phyloP scores from a whole-genome alignment of 2,797 vertebrate species.

The Nannoperca obscura region DNA sequence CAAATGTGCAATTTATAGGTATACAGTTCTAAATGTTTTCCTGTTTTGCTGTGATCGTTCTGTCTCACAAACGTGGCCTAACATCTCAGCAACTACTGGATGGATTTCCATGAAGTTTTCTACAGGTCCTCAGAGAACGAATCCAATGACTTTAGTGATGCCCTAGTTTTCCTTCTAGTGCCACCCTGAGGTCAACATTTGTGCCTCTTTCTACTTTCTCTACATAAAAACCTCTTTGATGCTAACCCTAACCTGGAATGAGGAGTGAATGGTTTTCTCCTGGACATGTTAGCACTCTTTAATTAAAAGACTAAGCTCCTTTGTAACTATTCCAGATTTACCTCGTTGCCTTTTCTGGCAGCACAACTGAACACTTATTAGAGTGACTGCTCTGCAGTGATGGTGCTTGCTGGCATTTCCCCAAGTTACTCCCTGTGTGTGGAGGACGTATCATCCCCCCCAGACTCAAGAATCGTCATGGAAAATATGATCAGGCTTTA shows the following conservation, averaged over 20 bases:
- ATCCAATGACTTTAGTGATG: neutral
- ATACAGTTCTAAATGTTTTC: neutral
- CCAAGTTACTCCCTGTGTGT: constrained; percentile 33
- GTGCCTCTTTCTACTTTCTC: neutral
- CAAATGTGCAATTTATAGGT: neutral
- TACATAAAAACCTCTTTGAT: neutral
- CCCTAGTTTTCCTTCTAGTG: neutral
- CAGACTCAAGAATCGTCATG: constrained; percentile 50
- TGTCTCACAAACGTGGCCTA: neutral
- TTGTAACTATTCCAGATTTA: constrained; percentile 13
- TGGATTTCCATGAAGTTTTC: neutral
- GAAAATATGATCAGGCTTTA: constrained; percentile 64
- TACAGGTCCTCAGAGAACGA: neutral
- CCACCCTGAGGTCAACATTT: neutral
- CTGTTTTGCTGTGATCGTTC: neutral
- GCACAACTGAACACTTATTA: neutral
- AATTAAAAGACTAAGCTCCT: constrained; percentile 1
- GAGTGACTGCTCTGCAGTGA: constrained; percentile 31
- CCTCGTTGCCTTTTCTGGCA: constrained; percentile 9
- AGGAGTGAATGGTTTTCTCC: neutral
- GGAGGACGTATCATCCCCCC: constrained; percentile 34
- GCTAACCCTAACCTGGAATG: neutral
- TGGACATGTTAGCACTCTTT: neutral
- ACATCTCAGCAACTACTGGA: neutral
- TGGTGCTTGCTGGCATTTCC: constrained; percentile 35